phyloP scores from a whole-genome alignment of 2,113 vertebrate species.

The Cebidichthys violaceus region DNA sequence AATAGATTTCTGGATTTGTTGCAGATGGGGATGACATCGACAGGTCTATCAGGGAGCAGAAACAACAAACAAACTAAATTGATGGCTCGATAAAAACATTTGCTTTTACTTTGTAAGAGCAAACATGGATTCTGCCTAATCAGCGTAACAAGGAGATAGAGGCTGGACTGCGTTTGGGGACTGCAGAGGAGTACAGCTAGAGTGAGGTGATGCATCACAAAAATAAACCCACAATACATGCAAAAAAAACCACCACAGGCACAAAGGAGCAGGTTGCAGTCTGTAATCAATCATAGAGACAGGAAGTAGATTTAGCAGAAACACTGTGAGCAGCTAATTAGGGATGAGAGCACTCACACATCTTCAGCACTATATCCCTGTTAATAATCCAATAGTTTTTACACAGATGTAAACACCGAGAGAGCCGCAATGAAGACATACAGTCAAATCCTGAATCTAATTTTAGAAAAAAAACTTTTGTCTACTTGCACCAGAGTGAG shows the following conservation, averaged over 20 bases:
- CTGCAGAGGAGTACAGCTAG: constrained; percentile 23
- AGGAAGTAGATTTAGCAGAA: constrained; percentile 61
- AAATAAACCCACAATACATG: constrained; percentile 54
- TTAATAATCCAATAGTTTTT: constrained; percentile 11
- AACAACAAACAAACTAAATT: constrained; percentile 11
- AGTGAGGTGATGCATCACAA: constrained; percentile 41
- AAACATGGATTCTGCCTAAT: constrained; percentile 16
- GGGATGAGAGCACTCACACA: constrained; percentile 8
- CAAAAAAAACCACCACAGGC: constrained; percentile 27
- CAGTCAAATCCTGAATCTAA: background rate
- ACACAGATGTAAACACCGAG: background rate
- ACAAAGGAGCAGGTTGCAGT: constrained; percentile 20
- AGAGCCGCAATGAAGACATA: background rate
- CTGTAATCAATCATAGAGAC: constrained; percentile 72
- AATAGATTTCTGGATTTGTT: constrained; percentile 37
- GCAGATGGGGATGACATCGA: constrained; percentile 4
- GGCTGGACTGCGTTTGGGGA: constrained; percentile 24
- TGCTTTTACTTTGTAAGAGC: constrained; percentile 32
- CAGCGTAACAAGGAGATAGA: constrained; percentile 34
- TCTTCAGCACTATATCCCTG: background rate
- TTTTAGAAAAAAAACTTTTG: background rate
- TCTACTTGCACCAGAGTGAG: background rate
- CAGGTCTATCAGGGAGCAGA: constrained; percentile 13
- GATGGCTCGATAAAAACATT: constrained; percentile 5
- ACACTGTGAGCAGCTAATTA: constrained; percentile 37